Base-by-base conservation (phyloP, 2,797 vertebrate genomes). In the Lerista edwardsae region DNA sequence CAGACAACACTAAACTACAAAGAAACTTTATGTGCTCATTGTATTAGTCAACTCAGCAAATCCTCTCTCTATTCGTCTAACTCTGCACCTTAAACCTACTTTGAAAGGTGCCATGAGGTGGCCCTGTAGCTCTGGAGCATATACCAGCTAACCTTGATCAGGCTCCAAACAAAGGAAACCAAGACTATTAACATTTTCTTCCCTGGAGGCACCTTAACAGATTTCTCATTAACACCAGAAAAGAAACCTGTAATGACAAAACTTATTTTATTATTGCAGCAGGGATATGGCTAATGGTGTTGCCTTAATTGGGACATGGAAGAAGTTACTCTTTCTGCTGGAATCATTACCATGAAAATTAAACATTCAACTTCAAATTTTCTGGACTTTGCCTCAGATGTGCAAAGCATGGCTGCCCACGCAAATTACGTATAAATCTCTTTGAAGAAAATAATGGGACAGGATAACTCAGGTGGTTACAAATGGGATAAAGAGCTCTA, bases 151-250 rank as follows among this genome's bases (percentile, higher is more conserved):
- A 72, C 25, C 55, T 39, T 91, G 81, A 79, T 39, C 67, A 51
- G 82, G 44, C 71, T 59, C 88, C 29, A 84, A 90, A 67, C 6
- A 91, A 84, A 17, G 65, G 88, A 85, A 94, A 87, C 75, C 69
- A 82, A 87, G 71, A 75, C 80, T 87, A 90, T 92, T 88, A 91
- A 82, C 82, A 83, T 62, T 88, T 39, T 64, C 82, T 83, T 90
- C 86, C 90, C 86, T 92, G 69, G 87, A 90, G 85, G 78, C 86
- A 88, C 75, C 77, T 91, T 65, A 87, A 80, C 65, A 82, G 77
- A 80, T 39, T 88, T 83, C 90, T 93, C 88, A 93, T 92, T 93
- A 94, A 91, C 86, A 80, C 86, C 47, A 72, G 79, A 64, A 94
- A 89, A 84, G 76, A 83, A 89, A 71, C 80, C 88, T 90, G 87